Percentiles rank a stretch among this genome's conserved stretches.
phyloP scores from a whole-genome alignment of 2,797 vertebrate species.

The Silurus aristotelis region DNA sequence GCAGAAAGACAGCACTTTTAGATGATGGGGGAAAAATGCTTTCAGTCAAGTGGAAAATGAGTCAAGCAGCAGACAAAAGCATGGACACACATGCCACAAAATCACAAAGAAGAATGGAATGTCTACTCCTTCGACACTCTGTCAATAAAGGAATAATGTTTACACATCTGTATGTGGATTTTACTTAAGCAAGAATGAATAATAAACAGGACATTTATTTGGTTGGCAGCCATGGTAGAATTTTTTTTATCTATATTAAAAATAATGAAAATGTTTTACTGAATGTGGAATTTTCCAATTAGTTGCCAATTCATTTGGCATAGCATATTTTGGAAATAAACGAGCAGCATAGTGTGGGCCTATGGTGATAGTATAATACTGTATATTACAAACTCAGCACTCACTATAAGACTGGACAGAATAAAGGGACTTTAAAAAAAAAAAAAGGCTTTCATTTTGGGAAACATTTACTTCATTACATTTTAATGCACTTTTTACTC shows the following conservation, averaged over 20 bases:
- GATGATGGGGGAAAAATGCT: constrained; percentile 32
- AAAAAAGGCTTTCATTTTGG: too few relatives aligned
- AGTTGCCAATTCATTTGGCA: too few relatives aligned
- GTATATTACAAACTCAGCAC: background rate
- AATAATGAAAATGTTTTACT: background rate
- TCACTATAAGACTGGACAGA: too few relatives aligned
- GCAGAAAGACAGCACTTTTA: constrained; percentile 39
- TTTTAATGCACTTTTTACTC: too few relatives aligned
- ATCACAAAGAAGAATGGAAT: constrained; percentile 12
- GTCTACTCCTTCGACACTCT: constrained; percentile 8
- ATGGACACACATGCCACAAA: constrained; percentile 11
- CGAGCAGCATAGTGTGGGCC: background rate
- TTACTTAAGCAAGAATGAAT: background rate
- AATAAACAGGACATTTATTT: background rate
- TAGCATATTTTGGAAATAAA: background rate
- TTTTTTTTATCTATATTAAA: background rate
- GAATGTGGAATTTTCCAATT: background rate
- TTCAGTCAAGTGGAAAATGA: constrained; percentile 46
- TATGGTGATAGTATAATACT: too few relatives aligned
- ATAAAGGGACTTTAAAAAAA: too few relatives aligned
- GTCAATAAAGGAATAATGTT: background rate
- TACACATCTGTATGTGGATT: background rate
- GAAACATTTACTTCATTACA: too few relatives aligned
- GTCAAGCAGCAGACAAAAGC: constrained; percentile 36
- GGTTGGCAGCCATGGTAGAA: background rate